A percentile compares a stretch with the other conserved stretches of the same genome.
phyloP scores from a whole-genome alignment of 2,888 invertebrate species.

The Geophilus truncorum region DNA sequence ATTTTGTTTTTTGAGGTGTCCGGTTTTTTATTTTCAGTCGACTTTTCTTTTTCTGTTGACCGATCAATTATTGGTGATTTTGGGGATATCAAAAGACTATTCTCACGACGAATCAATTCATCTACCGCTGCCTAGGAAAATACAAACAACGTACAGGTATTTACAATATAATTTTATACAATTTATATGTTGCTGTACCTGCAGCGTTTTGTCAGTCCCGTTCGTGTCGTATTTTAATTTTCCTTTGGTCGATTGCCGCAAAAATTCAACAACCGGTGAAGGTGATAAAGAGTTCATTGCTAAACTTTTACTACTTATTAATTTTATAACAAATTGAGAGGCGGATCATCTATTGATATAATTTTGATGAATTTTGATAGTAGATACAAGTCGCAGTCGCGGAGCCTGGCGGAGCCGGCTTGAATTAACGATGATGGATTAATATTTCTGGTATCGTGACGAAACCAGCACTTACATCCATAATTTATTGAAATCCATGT shows the following conservation, averaged over 20 bases:
- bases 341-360: no score
- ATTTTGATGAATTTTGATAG: no score
- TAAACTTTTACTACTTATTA: no score
- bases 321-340: no score
- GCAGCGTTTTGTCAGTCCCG: conserved; percentile 35
- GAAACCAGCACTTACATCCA: no score
- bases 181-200: neutral
- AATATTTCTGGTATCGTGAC: no score
- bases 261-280: conserved; percentile 28
- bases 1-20: neutral
- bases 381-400: no score
- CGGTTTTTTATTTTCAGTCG: neutral
- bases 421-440: no score
- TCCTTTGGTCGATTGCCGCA: conserved; percentile 39
- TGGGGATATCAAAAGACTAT: neutral
- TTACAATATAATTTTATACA: neutral
- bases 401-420: no score
- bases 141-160: neutral
- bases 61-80: neutral
- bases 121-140: neutral
- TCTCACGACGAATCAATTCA: neutral
- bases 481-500: no score
- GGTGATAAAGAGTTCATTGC: neutral
- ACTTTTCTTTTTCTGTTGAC: neutral
- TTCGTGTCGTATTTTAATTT: conserved; percentile 38